Percentiles rank a stretch among this genome's conserved stretches.
Conservation (phyloP, 2,888 invertebrate genomes). For the Nebria brevicollis region DNA sequence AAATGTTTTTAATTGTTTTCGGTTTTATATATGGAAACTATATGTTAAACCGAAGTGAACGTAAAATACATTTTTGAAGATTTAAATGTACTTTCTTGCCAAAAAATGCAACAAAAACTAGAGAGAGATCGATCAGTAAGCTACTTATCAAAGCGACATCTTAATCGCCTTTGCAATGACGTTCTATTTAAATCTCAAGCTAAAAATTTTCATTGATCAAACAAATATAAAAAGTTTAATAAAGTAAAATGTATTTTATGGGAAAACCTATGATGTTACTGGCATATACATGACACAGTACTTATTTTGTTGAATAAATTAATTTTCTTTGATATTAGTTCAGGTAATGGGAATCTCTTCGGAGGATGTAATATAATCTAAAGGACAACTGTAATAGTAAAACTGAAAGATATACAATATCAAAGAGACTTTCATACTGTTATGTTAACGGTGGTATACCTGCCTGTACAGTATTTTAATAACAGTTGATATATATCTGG, state of each 20-base stretch:
- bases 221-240: background rate
- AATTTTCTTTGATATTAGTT: background rate
- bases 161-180: too few species aligned
- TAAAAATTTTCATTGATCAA: background rate
- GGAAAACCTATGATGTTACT: background rate
- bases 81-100: too few species aligned
- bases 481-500: background rate
- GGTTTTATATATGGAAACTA: too few species aligned
- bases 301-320: background rate
- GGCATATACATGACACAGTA: background rate
- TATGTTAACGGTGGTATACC: background rate
- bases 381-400: background rate
- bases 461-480: background rate
- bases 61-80: too few species aligned
- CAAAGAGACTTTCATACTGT: background rate
- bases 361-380: background rate
- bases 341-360: background rate
- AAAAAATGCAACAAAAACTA: too few species aligned
- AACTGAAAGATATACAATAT: background rate
- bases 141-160: too few species aligned
- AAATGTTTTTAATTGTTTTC: too few species aligned
- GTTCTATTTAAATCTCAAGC: background rate
- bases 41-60: too few species aligned
- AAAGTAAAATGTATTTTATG: background rate
- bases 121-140: too few species aligned